Evolutionary conservation across 2,113 vertebrate genomes (phyloP).

Genomic region (Spermophilus dauricus): DNA sequence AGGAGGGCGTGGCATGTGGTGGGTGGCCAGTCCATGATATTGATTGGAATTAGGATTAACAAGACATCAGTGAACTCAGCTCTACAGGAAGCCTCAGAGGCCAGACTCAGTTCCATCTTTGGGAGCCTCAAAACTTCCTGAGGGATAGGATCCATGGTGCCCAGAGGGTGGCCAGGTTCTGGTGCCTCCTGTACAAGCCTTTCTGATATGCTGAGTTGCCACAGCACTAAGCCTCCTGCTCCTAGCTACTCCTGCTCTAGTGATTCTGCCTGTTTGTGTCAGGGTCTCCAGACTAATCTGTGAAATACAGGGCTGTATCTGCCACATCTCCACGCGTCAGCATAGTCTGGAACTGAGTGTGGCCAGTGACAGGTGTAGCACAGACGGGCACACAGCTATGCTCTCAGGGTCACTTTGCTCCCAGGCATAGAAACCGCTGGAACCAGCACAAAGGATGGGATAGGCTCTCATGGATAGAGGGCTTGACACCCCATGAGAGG

Average conservation of each 20-base stretch:
- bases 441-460: background rate
- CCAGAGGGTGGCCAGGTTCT: background rate
- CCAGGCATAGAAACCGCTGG: background rate
- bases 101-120: background rate
- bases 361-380: background rate
- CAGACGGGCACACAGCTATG: background rate
- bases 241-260: background rate
- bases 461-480: background rate
- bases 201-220: background rate
- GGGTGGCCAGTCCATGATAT: background rate
- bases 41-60: background rate
- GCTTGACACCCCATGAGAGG: background rate
- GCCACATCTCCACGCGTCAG: background rate
- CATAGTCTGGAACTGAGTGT: rapidly evolving
- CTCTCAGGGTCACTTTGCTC: background rate
- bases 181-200: background rate
- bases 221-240: background rate
- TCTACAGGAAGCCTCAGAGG: background rate
- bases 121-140: background rate
- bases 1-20: background rate
- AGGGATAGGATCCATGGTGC: background rate
- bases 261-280: background rate
- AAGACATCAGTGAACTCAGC: background rate
- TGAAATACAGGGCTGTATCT: background rate
- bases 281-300: background rate